Percentiles rank a stretch among this genome's conserved stretches.
Conservation (phyloP, 2,888 invertebrate species). For the Agrilus cyanescens region DNA sequence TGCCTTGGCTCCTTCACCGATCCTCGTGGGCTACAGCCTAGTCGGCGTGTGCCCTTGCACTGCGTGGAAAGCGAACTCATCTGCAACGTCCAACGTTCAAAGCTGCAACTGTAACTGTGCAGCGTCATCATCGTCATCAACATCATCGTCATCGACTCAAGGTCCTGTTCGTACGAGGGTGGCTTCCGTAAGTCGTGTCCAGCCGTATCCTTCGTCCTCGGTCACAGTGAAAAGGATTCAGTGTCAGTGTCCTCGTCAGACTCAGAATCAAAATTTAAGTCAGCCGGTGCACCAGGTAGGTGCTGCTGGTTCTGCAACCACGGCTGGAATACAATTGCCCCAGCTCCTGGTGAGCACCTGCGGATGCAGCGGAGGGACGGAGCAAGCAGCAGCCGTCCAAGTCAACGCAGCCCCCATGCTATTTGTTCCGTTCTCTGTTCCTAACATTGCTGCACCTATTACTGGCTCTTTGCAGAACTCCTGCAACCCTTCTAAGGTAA, state of each 20-base stretch:
- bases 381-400: constrained; percentile 15
- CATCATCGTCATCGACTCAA: constrained; percentile 4
- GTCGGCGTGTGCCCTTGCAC: constrained; percentile 44
- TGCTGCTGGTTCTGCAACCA: constrained; percentile 17
- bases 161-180: constrained; percentile 20
- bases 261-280: constrained; percentile 11
- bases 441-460: constrained; percentile 35
- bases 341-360: constrained; percentile 29
- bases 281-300: constrained; percentile 17
- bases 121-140: neutral
- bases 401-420: constrained; percentile 34
- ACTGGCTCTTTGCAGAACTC: constrained; percentile 30
- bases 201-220: constrained; percentile 19
- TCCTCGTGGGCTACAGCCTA: constrained; percentile 41
- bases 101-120: neutral
- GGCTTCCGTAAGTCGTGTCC: constrained; percentile 15
- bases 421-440: constrained; percentile 38
- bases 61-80: constrained; percentile 36
- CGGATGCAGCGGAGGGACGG: constrained; percentile 22
- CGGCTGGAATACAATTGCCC: constrained; percentile 23
- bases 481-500: constrained; percentile 36
- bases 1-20: constrained; percentile 37
- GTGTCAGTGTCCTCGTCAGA: constrained; percentile 13
- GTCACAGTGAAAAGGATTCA: constrained; percentile 13
- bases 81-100: constrained; percentile 4